A percentile compares a stretch with the other conserved stretches of the same genome.
phyloP scores from a whole-genome alignment of 2,888 invertebrate species.

The Neoscelio sp. region DNA sequence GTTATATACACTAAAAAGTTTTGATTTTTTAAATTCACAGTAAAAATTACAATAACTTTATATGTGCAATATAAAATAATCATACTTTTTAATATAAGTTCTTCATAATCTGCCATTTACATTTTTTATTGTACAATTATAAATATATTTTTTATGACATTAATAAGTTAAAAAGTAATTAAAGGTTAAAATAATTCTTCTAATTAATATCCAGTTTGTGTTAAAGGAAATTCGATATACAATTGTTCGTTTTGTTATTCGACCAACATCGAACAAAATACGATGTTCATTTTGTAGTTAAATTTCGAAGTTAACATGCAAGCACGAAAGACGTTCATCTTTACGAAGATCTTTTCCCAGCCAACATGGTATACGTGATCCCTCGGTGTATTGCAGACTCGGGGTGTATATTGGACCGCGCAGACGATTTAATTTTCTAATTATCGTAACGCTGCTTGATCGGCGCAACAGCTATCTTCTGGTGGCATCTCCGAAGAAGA shows the following conservation, averaged over 20 bases:
- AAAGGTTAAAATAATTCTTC: constrained; percentile 58
- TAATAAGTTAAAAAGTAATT: too few species aligned
- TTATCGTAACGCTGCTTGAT: constrained; percentile 78
- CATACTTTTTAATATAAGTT: too few species aligned
- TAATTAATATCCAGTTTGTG: constrained; percentile 49
- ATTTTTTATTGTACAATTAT: too few species aligned
- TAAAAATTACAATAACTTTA: too few species aligned
- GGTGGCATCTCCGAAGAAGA: constrained; percentile 74
- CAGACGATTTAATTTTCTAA: constrained; percentile 82
- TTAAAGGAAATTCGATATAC: too few species aligned
- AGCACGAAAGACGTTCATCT: constrained; percentile 60
- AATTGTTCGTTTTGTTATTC: too few species aligned
- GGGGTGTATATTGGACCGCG: constrained; percentile 71
- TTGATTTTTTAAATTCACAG: too few species aligned
- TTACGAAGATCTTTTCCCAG: constrained; percentile 57
- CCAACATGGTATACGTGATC: constrained; percentile 43
- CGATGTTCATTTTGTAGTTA: constrained; percentile 59
- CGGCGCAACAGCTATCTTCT: constrained; percentile 75
- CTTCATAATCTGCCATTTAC: too few species aligned
- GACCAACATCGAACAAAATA: constrained; percentile 22
- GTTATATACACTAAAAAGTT: too few species aligned
- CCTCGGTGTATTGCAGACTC: constrained; percentile 51
- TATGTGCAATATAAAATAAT: too few species aligned
- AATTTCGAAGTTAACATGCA: constrained; percentile 60
- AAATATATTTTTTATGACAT: too few species aligned